Conservation (phyloP, 2,113 vertebrate genomes). For the Paradoxurus hermaphroditus region DNA sequence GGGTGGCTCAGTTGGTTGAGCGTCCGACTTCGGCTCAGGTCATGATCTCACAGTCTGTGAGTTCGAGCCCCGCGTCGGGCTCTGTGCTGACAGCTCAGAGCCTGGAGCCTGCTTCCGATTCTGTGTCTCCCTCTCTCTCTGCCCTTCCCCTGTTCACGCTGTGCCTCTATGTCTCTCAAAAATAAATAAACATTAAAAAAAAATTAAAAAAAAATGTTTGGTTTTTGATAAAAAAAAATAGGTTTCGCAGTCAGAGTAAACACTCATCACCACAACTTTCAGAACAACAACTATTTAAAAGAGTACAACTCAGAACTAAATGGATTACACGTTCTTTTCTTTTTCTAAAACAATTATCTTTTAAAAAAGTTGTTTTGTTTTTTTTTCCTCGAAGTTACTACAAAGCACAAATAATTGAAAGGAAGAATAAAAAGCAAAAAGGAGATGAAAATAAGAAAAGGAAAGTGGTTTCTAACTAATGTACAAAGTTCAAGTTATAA, state of each 20-base stretch:
- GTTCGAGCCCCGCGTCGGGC: too few relatives aligned
- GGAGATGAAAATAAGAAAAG: background rate
- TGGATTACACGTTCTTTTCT: background rate
- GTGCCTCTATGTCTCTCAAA: too few relatives aligned
- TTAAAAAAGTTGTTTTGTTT: background rate
- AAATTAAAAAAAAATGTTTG: background rate
- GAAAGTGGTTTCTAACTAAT: background rate
- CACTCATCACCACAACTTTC: background rate
- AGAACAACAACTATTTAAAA: background rate
- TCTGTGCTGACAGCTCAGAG: too few relatives aligned
- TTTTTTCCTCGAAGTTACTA: background rate
- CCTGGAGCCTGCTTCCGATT: too few relatives aligned
- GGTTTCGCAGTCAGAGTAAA: background rate
- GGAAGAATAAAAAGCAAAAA: background rate
- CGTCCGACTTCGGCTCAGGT: too few relatives aligned
- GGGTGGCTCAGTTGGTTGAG: too few relatives aligned
- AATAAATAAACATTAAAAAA: too few relatives aligned
- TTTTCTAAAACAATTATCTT: background rate
- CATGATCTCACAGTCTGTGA: too few relatives aligned
- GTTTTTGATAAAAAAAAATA: background rate
- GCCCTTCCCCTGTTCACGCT: too few relatives aligned
- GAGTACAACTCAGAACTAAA: slow-evolving; percentile 24
- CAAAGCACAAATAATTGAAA: background rate
- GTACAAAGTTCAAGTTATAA: background rate
- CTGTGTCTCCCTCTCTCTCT: too few relatives aligned